These are phyloP conservation scores for Leptobrachium leishanense DNA, from an alignment of 2,113 vertebrate species.

Conservation along the genomic window DNA sequence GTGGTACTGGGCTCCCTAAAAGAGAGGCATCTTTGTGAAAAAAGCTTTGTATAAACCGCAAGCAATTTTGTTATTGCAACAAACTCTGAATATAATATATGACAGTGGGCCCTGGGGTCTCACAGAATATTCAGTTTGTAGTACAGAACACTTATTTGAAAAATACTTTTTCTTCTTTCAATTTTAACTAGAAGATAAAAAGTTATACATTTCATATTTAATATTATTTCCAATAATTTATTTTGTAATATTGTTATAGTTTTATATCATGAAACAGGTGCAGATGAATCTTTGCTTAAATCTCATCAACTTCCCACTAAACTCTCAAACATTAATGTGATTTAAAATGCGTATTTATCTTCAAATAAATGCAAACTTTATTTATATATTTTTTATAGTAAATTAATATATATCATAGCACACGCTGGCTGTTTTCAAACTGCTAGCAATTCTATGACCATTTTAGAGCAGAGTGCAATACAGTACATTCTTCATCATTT, in stretches of 20 bases:
- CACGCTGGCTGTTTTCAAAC: conserved; percentile 9
- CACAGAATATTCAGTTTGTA: too few relatives aligned
- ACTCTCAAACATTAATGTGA: neutral
- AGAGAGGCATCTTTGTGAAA: too few relatives aligned
- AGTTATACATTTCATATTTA: neutral
- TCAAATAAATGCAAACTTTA: neutral
- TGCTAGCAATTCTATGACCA: conserved; percentile 10
- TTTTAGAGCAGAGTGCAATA: conserved; percentile 16
- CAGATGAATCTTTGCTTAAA: neutral
- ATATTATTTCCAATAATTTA: neutral
- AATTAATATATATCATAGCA: conserved; percentile 33
- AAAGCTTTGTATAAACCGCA: too few relatives aligned
- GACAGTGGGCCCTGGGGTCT: too few relatives aligned
- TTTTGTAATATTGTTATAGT: neutral
- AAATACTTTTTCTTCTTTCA: too few relatives aligned
- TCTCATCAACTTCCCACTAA: neutral
- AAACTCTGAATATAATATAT: too few relatives aligned
- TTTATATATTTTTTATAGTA: neutral
- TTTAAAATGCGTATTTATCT: neutral
- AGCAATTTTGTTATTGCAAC: too few relatives aligned
- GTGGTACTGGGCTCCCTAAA: too few relatives aligned
- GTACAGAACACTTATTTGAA: too few relatives aligned
- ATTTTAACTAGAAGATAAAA: too few relatives aligned
- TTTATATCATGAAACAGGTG: neutral
- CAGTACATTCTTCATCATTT: conserved; percentile 35